Percentiles rank a stretch among this genome's conserved stretches.
Evolutionary conservation across 2,797 vertebrate species (phyloP).

Genomic region (Synaphobranchus kaupii): DNA sequence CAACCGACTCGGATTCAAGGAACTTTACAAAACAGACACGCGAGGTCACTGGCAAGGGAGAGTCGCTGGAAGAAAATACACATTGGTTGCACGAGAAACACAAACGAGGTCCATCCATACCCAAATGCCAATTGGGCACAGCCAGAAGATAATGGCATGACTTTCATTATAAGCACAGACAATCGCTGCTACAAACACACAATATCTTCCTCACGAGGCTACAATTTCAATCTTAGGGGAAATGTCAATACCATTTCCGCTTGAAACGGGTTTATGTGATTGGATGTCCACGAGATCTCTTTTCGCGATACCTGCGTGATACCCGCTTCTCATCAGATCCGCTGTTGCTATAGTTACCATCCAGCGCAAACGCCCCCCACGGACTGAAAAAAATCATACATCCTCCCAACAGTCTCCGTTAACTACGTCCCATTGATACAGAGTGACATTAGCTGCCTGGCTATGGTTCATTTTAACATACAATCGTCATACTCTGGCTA

Average conservation of each 20-base stretch:
- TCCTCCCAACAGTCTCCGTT: too few species aligned
- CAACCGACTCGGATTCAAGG: slow-evolving; percentile 94
- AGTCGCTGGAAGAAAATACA: slow-evolving; percentile 92
- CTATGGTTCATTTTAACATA: too few species aligned
- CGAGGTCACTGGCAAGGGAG: slow-evolving; percentile 98
- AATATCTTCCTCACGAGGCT: too few species aligned
- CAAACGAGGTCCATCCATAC: slow-evolving; percentile 51
- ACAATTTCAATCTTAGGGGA: too few species aligned
- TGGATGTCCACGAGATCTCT: background rate
- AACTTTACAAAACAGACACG: slow-evolving; percentile 99
- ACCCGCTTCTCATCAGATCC: slow-evolving; percentile 58
- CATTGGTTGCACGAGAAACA: slow-evolving; percentile 79
- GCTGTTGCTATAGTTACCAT: slow-evolving; percentile 40
- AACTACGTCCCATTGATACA: background rate
- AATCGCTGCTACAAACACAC: background rate
- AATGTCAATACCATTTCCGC: background rate
- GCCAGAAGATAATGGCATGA: background rate
- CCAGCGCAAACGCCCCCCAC: too few species aligned
- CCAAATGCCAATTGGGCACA: background rate
- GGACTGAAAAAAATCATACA: too few species aligned
- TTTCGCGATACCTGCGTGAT: background rate
- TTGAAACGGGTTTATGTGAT: background rate
- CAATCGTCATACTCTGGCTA: too few species aligned
- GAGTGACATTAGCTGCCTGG: too few species aligned
- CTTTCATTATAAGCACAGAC: background rate